Evolutionary conservation across 2,797 vertebrate genomes (phyloP).

Genomic region (Artibeus lituratus): DNA sequence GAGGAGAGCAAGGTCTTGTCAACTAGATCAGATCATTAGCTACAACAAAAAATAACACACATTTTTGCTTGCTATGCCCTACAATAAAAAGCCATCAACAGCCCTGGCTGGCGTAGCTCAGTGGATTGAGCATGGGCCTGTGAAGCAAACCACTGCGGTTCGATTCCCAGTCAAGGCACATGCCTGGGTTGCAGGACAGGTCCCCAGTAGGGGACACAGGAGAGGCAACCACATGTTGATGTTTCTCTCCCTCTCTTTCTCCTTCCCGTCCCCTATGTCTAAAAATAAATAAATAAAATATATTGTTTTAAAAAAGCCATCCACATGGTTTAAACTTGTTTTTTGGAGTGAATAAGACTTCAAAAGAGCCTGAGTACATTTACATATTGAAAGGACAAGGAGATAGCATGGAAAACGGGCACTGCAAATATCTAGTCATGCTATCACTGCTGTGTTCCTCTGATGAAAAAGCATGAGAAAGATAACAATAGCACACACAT

Average conservation of each 20-base stretch:
- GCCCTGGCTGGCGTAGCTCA: no score
- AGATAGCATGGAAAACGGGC: neutral
- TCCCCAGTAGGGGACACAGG: no score
- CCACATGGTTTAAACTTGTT: neutral
- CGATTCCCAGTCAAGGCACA: no score
- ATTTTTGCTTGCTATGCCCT: neutral
- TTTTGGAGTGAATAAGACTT: slow-evolving; percentile 29
- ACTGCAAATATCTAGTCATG: neutral
- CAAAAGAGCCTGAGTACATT: slow-evolving; percentile 32
- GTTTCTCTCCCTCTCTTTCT: no score
- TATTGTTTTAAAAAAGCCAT: neutral
- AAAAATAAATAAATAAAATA: no score
- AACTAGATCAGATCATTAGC: neutral
- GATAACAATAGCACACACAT: neutral
- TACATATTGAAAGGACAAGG: slow-evolving; percentile 37
- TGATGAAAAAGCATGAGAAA: slow-evolving; percentile 13
- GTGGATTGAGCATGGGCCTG: no score
- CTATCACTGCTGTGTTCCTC: neutral
- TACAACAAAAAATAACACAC: neutral
- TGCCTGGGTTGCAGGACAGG: no score
- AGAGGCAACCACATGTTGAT: no score
- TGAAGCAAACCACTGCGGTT: no score
- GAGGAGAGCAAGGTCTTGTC: neutral
- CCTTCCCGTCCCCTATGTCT: no score
- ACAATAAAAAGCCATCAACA: neutral